phyloP scores from a whole-genome alignment of 2,113 vertebrate species.

The Lophura nycthemera region DNA sequence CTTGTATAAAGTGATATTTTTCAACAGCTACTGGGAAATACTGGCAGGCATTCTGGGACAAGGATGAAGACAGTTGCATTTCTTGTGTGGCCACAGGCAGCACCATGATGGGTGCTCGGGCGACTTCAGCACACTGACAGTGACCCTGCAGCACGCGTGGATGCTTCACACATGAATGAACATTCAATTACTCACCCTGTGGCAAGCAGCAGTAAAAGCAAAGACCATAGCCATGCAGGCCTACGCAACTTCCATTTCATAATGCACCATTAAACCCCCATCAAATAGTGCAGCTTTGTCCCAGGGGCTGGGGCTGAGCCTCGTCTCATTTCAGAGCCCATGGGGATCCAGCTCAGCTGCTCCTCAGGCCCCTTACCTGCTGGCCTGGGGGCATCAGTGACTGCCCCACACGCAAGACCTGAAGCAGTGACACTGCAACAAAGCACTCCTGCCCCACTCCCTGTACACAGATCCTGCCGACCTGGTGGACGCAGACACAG shows the following conservation, averaged over 20 bases:
- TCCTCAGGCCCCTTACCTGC: not conserved
- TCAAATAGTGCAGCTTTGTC: slow-evolving; percentile 47
- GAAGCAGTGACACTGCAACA: not conserved
- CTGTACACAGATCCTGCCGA: not conserved
- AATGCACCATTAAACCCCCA: not conserved
- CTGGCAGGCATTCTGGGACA: not conserved
- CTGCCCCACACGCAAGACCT: not conserved
- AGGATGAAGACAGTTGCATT: not conserved
- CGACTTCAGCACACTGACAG: slow-evolving; percentile 14
- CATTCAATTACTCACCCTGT: slow-evolving; percentile 29
- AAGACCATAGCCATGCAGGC: not conserved
- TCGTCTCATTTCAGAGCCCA: not conserved
- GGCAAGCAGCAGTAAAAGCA: slow-evolving; percentile 15
- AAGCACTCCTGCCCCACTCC: not conserved
- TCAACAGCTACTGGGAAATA: not conserved
- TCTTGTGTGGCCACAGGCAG: not conserved
- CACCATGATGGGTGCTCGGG: rapidly evolving
- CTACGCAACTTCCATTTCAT: not conserved
- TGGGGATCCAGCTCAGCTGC: not conserved
- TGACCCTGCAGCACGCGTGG: not conserved
- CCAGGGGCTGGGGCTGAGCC: not conserved
- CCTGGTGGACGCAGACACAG: not conserved
- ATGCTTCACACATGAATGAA: slow-evolving; percentile 1
- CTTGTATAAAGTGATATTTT: not conserved
- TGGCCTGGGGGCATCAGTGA: not conserved